Percentiles rank a stretch among this genome's conserved stretches.
phyloP scores from a whole-genome alignment of 1,140 invertebrate genomes.

The Archegozetes longisetosus region DNA sequence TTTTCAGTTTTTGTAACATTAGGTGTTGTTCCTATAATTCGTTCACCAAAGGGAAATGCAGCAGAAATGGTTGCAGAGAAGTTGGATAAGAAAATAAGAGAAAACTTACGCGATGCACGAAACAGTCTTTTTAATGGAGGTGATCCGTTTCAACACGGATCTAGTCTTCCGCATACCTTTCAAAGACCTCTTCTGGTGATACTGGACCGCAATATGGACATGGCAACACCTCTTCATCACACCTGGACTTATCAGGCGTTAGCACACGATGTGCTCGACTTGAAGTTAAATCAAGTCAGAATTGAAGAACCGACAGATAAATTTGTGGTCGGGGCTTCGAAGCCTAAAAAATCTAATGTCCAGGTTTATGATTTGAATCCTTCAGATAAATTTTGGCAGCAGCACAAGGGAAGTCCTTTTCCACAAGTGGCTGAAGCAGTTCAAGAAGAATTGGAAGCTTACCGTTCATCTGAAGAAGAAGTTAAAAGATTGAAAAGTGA shows the following conservation, averaged over 20 bases:
- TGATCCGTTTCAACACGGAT: constrained; percentile 2
- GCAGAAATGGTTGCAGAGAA: constrained; percentile 96
- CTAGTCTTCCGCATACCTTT: constrained; percentile 34
- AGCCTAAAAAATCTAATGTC: constrained; percentile 32
- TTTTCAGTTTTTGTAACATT: constrained; percentile 95
- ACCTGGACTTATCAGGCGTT: constrained; percentile 99
- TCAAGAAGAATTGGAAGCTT: constrained; percentile 91
- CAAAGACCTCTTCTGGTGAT: constrained; percentile 81
- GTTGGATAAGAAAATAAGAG: constrained; percentile 87
- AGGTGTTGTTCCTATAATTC: constrained; percentile 83
- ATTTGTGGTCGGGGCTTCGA: constrained; percentile 19
- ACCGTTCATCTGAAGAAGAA: constrained; percentile 81
- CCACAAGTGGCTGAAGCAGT: constrained; percentile 94
- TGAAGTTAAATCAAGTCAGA: constrained; percentile 70
- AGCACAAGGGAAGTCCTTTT: constrained; percentile 90
- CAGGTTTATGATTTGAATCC: constrained; percentile 78
- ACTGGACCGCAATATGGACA: constrained; percentile 85
- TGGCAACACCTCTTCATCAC: constrained; percentile 94
- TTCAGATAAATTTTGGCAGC: constrained; percentile 76
- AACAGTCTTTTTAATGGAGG: constrained; percentile 66
- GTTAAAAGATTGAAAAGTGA: constrained; percentile 83
- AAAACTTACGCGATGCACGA: constrained; percentile 88
- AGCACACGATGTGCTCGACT: constrained; percentile 81
- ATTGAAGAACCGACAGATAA: constrained; percentile 47
- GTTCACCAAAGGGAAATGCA: constrained; percentile 86